phyloP scores from a whole-genome alignment of 2,113 vertebrate species.

The Aphelocoma coerulescens region DNA sequence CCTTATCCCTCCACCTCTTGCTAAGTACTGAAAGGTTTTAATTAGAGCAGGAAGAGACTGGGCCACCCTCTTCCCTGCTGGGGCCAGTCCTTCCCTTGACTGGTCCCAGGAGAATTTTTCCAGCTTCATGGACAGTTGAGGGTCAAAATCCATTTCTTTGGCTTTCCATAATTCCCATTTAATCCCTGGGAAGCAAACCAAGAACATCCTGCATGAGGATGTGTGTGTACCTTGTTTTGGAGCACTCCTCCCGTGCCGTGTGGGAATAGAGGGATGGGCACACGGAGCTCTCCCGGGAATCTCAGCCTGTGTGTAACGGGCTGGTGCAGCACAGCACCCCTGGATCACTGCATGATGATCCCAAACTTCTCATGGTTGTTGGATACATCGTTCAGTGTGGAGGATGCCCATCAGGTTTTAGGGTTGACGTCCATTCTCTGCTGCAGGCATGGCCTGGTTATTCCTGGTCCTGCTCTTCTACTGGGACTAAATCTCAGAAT shows the following conservation, averaged over 20 bases:
- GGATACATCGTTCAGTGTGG: accelerated
- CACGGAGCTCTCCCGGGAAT: accelerated
- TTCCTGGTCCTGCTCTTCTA: neutral
- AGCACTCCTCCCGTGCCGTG: accelerated
- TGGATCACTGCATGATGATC: neutral
- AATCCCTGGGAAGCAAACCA: neutral
- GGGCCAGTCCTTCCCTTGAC: neutral
- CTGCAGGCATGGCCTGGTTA: neutral
- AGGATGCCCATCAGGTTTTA: neutral
- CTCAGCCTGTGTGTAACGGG: neutral
- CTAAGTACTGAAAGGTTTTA: neutral
- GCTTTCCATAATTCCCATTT: neutral
- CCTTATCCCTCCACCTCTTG: neutral
- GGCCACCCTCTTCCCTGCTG: neutral
- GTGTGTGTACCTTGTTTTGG: accelerated
- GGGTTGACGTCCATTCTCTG: neutral
- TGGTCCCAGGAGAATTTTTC: neutral
- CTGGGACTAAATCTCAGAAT: neutral
- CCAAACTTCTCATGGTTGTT: neutral
- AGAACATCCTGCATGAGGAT: neutral
- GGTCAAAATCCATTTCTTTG: neutral
- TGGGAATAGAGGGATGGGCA: neutral
- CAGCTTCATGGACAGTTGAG: accelerated
- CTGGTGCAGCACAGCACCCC: neutral
- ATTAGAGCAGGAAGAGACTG: neutral